phyloP scores from a whole-genome alignment of 2,888 invertebrate genomes.

The Miltochrista miniata region DNA sequence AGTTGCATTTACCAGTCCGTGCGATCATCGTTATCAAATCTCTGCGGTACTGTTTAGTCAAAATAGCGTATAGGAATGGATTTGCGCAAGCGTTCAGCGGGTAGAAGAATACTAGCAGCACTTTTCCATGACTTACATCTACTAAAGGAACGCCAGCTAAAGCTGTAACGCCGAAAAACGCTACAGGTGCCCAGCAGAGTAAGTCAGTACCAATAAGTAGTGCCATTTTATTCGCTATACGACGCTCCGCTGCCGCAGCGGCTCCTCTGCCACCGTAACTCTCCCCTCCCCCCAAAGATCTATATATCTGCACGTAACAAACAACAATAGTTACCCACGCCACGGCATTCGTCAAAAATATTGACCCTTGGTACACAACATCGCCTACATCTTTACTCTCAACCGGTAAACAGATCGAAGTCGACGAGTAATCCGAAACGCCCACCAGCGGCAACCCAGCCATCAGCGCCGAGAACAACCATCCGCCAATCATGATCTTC shows the following conservation, averaged over 20 bases:
- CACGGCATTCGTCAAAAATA: conserved; percentile 90
- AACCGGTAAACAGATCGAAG: conserved; percentile 94
- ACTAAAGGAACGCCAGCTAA: conserved; percentile 93
- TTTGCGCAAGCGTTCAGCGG: conserved; percentile 96
- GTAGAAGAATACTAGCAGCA: conserved; percentile 94
- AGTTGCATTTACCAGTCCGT: conserved; percentile 81
- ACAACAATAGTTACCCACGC: conserved; percentile 93
- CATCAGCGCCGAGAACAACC: conserved; percentile 90
- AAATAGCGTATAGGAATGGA: conserved; percentile 95
- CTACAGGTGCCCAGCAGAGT: conserved; percentile 93
- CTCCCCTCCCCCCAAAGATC: conserved; percentile 89
- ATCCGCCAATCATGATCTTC: conserved; percentile 90
- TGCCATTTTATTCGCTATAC: conserved; percentile 95
- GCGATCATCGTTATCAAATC: conserved; percentile 88
- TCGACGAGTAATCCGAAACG: conserved; percentile 94
- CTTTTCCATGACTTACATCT: conserved; percentile 91
- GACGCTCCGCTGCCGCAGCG: conserved; percentile 86
- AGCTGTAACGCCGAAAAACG: conserved; percentile 94
- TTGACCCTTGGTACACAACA: conserved; percentile 87
- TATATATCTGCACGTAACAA: conserved; percentile 94
- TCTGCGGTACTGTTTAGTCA: conserved; percentile 93
- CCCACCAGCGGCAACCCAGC: conserved; percentile 92
- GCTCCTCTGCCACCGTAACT: conserved; percentile 85
- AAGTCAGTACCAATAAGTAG: conserved; percentile 94
- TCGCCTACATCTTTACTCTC: conserved; percentile 88